phyloP scores from a whole-genome alignment of 2,888 invertebrate genomes.

The Gortyna flavago region DNA sequence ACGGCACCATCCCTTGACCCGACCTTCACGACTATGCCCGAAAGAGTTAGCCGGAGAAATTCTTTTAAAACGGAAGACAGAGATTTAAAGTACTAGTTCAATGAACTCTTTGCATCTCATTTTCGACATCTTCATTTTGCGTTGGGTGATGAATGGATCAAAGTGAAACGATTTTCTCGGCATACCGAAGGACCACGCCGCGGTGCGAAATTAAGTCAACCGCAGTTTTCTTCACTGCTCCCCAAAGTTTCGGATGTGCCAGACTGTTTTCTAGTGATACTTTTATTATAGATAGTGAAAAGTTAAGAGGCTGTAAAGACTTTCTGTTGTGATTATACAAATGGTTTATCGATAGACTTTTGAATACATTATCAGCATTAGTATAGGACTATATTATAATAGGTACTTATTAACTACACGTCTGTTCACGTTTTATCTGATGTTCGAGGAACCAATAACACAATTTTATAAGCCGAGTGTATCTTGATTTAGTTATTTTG shows the following conservation, averaged over 20 bases:
- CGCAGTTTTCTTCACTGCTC: conserved; percentile 88
- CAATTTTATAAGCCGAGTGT: conserved; percentile 78
- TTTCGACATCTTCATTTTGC: not conserved
- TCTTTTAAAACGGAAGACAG: conserved; percentile 76
- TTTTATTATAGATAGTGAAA: conserved; percentile 87
- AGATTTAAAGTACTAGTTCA: conserved; percentile 68
- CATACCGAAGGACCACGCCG: conserved; percentile 78
- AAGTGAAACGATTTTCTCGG: conserved; percentile 83
- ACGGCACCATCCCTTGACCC: conserved; percentile 88
- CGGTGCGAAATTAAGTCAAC: conserved; percentile 86
- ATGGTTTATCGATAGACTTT: conserved; percentile 89
- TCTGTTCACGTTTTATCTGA: conserved; percentile 80
- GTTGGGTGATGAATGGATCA: conserved; percentile 58
- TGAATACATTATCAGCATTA: conserved; percentile 85
- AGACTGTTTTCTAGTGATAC: conserved; percentile 88
- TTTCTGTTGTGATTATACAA: conserved; percentile 88
- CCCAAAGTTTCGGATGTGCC: conserved; percentile 88
- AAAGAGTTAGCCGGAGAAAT: conserved; percentile 82
- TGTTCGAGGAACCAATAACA: conserved; percentile 81
- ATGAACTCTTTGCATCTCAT: conserved; percentile 51
- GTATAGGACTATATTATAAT: too few relatives aligned
- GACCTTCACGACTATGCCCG: conserved; percentile 80
- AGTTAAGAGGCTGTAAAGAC: conserved; percentile 82
- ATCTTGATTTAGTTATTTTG: conserved; percentile 75
- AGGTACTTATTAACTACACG: conserved; percentile 71